Base-by-base conservation (phyloP, 2,797 vertebrate genomes). In the Oryzias sinensis region DNA sequence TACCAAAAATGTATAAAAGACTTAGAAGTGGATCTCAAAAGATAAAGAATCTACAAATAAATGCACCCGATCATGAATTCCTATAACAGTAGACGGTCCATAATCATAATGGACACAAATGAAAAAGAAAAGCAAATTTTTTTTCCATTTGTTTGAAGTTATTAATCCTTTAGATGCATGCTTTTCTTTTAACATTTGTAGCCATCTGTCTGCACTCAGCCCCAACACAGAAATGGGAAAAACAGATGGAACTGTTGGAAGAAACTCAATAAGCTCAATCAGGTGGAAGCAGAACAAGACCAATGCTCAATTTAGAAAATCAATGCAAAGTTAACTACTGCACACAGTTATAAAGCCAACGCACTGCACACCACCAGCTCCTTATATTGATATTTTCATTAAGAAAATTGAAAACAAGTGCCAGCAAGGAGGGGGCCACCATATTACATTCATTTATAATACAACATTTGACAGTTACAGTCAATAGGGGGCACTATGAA, bases 241-340 rank as follows among this genome's bases (percentile, higher is more conserved):
- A 43, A 18, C 20, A 68, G 0, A 6, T 0, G 8, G 24, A 54
- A 67, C 47, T 53, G 59, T 63, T 14, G 16, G 17, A 22, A 48
- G 24, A 18, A 53, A 65, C 66, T 65, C 65, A 74, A 70, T 75
- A 56, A 63, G 24, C 44, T 33, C 46, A 66, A 67, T 63, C 18
- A 57, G 53, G 61, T 59, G 9, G 60, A 22, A 60, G 14, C 13
- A 14, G 49, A 29, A 66, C 41, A 45, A 49, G 60, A 78, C 56
- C 44, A 57, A 65, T 15, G 49, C 18, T 67, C 66, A 56, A 52
- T 70, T 50, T 63, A 41, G 11, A 59, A 18, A 65, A 72, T 72
- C 72, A 47, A 76, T 70, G 53, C 16, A 60, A 47, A 71, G 55
- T 5, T 37, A 14, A 16, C 20, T 8, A 37, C 42, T 13, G 47